Evolutionary conservation across 2,113 vertebrate species (phyloP), one percentile per base, ranked within the genome.

Genomic region (Salvelinus namaycush): DNA sequence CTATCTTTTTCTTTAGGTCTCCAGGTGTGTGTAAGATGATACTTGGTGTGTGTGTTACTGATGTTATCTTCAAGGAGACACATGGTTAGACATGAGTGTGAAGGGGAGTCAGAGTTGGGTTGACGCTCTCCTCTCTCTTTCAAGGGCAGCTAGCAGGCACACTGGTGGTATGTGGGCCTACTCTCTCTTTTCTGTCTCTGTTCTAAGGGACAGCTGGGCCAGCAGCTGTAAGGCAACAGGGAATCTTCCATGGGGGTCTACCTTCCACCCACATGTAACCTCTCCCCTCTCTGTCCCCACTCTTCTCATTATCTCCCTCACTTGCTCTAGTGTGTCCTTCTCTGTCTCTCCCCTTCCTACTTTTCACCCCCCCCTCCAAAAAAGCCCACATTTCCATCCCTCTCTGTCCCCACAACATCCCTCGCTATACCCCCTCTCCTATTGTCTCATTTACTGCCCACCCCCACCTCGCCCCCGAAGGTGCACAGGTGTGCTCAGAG

Each of bases 191-290:
- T 31, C 54, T 59, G 49, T 27, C 68, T 66, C 73, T 60, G 44
- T 26, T 57, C 76, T n/a, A 76, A 39, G 49, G 78, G 89, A 87
- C 89, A 90, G 88, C 87, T 90, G 88, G 77, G 74, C 76, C 70
- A 90, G 84, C 91, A 91, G 89, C 90, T 91, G 90, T 85, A 77
- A 75, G 81, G 65, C 31, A 76, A 80, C 83, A 22, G 84, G 82
- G 82, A 80, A 82, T 39, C 24, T 49, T 73, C 70, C 54, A 69
- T 68, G 48, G 39, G 78, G 59, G 66, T 73, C 75, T 51, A 48
- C 78, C 31, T 86, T 82, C 81, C 74, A 76, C 87, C 84, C 84
- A 75, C 79, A 76, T 51, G 74, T 69, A 76, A 70, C 73, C 75
- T 82, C 72, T 76, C 80, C 64, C 39, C 39, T 44, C 9, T 59